Evolutionary conservation across 2,113 vertebrate species (phyloP), one percentile per base, ranked within the genome.

Genomic region (Ictalurus furcatus): DNA sequence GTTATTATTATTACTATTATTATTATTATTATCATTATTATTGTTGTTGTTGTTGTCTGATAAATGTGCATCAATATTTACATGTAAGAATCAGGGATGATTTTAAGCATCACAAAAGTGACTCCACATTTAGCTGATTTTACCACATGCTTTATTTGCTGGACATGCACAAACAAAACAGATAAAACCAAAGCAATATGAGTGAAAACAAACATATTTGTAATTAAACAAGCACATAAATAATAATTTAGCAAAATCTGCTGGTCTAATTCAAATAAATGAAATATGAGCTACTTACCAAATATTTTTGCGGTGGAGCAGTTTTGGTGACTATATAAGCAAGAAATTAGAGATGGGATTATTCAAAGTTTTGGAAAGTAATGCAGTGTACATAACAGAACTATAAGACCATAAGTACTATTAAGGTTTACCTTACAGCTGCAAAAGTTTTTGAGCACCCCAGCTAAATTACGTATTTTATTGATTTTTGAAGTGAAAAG

Each of bases 231-330:
- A 56, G n/a, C 25, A 58, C 6, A 54, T 19, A 56, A 28, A 69
- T 52, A 6, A 59, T 82, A n/a, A 14, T 61, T 63, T 28, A 44
- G 30, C 21, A 84, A 84, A 61, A 84, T 48, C 25, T 34, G 19
- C 14, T 9, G 54, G 7, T 40, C 2, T n/a, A 69, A 85, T 69
- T 67, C 3, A 48, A 48, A 85, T 67, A 48, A 85, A 85, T 85
- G 37, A 48, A 85, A 85, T 44, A 71, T 71, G 34, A 23, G 9
- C n/a, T 37, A 56, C 65, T 73, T 85, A 85, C 84, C 84, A 71
- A 30, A 73, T 1, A 16, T 54, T 3, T 19, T 21, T 56, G 14
- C 23, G 3, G 28, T 8, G 40, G 25, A 52, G 6, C 0, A 54
- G 28, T 3, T 44, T 23, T 16, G 23, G 19, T 28, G 12, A 2